phyloP scores from a whole-genome alignment of 2,113 vertebrate species.

The Gila orcuttii region DNA sequence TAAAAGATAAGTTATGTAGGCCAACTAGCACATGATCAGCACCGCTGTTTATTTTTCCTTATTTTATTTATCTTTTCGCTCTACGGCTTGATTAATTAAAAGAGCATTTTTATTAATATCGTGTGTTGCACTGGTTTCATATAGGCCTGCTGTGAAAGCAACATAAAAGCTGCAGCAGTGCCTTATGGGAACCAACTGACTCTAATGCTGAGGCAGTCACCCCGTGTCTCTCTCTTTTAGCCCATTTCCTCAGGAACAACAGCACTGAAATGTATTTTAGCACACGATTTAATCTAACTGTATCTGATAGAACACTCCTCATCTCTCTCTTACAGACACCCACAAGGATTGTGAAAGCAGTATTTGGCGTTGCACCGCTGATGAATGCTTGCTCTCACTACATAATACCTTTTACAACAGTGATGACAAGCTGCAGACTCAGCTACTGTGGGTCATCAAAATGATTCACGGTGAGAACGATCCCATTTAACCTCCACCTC shows the following conservation, averaged over 20 bases:
- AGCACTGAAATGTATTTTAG: conserved; percentile 45
- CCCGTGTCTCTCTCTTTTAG: conserved; percentile 5
- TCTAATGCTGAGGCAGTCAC: not conserved
- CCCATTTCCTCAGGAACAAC: conserved; percentile 53
- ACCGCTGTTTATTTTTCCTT: not conserved
- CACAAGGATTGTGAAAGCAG: conserved; percentile 39
- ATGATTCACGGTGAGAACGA: conserved; percentile 74
- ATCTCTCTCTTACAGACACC: conserved; percentile 19
- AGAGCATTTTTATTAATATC: not conserved
- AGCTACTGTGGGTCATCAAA: conserved; percentile 74
- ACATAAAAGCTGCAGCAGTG: not conserved
- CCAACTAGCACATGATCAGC: not conserved
- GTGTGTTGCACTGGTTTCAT: not conserved
- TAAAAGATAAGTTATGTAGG: too few relatives aligned
- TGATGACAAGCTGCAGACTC: conserved; percentile 76
- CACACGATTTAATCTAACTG: conserved; percentile 60
- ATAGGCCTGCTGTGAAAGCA: not conserved
- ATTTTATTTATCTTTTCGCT: not conserved
- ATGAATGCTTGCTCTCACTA: conserved; percentile 65
- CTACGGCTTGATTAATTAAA: conserved; percentile 12
- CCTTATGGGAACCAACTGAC: not conserved
- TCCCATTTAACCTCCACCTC: conserved; percentile 77
- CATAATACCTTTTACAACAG: conserved; percentile 73
- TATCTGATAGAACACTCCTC: conserved; percentile 47
- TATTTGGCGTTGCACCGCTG: conserved; percentile 35